Conservation (phyloP, 2,797 vertebrate species). For the Heterohyrax brucei region DNA sequence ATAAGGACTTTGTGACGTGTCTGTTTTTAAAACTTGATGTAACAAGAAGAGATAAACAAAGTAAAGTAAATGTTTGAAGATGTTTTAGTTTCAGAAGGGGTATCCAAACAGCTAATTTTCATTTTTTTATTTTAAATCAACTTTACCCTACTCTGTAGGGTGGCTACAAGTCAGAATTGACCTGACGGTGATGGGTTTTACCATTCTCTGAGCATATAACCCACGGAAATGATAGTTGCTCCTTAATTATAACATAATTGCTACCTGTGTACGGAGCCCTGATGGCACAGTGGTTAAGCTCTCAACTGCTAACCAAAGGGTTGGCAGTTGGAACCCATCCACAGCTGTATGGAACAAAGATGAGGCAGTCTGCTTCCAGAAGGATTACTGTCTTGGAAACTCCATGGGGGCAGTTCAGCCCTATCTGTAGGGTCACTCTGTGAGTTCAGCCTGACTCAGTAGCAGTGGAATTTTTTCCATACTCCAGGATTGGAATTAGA, state of each 20-base stretch:
- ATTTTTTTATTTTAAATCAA: not conserved
- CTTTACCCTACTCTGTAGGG: not conserved
- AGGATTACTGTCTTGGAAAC: no score
- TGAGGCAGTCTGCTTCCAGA: no score
- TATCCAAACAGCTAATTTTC: not conserved
- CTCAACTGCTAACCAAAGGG: no score
- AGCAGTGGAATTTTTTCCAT: not conserved
- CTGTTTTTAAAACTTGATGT: conserved; percentile 4
- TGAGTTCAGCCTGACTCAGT: no score
- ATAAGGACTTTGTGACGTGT: not conserved
- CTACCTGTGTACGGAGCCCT: not conserved
- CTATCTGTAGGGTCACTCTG: no score
- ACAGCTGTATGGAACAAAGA: no score
- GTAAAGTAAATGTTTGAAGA: not conserved
- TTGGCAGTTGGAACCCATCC: no score
- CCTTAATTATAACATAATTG: not conserved
- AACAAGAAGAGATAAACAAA: not conserved
- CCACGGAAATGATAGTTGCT: not conserved
- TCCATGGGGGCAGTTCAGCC: no score
- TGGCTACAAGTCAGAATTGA: no score
- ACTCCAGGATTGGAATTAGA: not conserved
- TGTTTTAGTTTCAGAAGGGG: not conserved
- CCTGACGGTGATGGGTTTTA: not conserved
- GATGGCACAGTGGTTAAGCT: no score
- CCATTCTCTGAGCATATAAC: not conserved